Percentiles rank a stretch among this genome's conserved stretches.
phyloP scores from a whole-genome alignment of 2,888 invertebrate genomes.

The Calliphora vomitoria region DNA sequence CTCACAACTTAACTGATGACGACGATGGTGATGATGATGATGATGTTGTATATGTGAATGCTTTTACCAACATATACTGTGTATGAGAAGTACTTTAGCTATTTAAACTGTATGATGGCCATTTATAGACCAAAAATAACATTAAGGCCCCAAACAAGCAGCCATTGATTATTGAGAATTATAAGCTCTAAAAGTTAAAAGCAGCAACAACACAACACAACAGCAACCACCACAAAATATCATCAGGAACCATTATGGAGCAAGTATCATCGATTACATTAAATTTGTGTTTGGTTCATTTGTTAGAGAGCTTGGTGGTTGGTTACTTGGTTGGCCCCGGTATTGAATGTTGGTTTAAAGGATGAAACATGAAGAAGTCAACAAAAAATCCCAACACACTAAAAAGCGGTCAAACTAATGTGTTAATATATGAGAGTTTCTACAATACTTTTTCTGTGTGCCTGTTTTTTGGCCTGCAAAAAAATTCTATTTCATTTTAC shows the following conservation, averaged over 20 bases:
- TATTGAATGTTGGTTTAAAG: slow-evolving; percentile 20
- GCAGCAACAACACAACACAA: background rate
- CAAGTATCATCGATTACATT: slow-evolving; percentile 63
- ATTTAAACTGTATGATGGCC: slow-evolving; percentile 14
- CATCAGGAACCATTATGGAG: slow-evolving; percentile 50
- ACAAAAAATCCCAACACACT: slow-evolving; percentile 36
- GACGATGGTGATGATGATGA: slow-evolving; percentile 3
- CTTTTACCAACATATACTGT: slow-evolving; percentile 7
- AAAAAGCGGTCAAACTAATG: slow-evolving; percentile 62
- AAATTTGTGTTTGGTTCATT: slow-evolving; percentile 49
- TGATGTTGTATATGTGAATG: background rate
- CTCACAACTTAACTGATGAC: slow-evolving; percentile 42
- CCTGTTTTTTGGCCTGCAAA: background rate
- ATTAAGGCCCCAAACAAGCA: slow-evolving; percentile 44
- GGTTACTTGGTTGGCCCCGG: background rate
- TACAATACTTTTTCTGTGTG: background rate
- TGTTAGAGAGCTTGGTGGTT: slow-evolving; percentile 14
- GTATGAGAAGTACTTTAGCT: slow-evolving; percentile 18
- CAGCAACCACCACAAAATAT: slow-evolving; percentile 8
- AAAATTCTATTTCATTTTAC: background rate
- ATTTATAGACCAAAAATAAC: slow-evolving; percentile 49
- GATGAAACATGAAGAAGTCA: slow-evolving; percentile 12
- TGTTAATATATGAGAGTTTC: slow-evolving; percentile 64
- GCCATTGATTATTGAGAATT: slow-evolving; percentile 59
- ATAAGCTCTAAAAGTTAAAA: slow-evolving; percentile 46